Evolutionary conservation across 2,888 invertebrate genomes (phyloP), one percentile per base, ranked within the genome.

Genomic region (Rotaria magnacalcarata): DNA sequence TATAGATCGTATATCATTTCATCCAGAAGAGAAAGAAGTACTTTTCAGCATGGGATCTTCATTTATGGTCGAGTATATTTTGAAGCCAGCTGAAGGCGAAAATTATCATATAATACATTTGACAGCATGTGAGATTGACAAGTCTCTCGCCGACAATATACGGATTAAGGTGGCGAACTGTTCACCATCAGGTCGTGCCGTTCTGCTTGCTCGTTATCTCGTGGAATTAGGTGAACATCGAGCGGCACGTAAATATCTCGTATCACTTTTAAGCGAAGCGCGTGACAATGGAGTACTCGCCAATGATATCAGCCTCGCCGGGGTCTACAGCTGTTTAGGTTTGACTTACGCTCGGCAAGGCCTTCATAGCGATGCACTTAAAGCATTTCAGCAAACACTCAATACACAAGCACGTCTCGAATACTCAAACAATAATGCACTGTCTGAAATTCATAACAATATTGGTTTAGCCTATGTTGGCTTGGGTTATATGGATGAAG

Each of bases 381-480:
- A n/a, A 80, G 24, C 80, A 24, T 80, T 80, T 24, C 47, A 80
- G 10, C 80, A 80, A 10, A 47, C 80, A 80, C 80, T 80, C 47
- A 80, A 80, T 47, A 2, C n/a, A 14, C 80, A 80, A 80, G 80
- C 80, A 24, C 80, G 80, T n/a, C 47, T 80, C 80, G 80, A 80
- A 47, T 80, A 80, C 7, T 80, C 80, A 14, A 80, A 80, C 14
- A 80, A 80, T 80, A 80, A 80, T 80, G 80, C 47, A 80, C 5
- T 80, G 6, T 47, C 80, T 47, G 14, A 80, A 11, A 80, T 80
- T 80, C 80, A 80, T 47, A 80, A 47, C 10, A 43, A 47, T 47
- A 80, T 80, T 47, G 80, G 80, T 0, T 43, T 80, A 47, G 80
- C 80, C 19, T 80, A 80, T 47, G 14, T 47, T 19, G 80, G 80